Base-by-base conservation (phyloP, 2,797 vertebrate species). In the Thaleichthys pacificus region DNA sequence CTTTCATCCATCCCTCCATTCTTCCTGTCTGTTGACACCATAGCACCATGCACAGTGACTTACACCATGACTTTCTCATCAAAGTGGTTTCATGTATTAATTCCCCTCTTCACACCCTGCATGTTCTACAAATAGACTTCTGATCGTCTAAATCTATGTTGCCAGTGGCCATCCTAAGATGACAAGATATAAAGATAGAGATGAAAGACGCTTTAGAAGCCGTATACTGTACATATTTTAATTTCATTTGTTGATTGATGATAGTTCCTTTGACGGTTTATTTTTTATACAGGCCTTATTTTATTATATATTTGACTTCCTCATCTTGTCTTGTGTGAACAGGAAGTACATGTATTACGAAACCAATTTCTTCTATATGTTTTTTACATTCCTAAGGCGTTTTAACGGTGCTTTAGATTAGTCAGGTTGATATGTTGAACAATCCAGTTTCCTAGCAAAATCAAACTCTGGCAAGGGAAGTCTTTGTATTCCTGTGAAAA, bases 201-300 rank as follows among this genome's bases (percentile, higher is more conserved):
- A 91, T 88, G 86, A 89, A 89, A 90, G 84, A 79, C 73, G 73
- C 77, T 60, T 86, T 83, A 84, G 83, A 89, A 80, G 76, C 70
- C 80, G 83, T 24, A 83, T 86, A 80, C 85, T 82, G 80, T 11
- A 42, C 38, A 84, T 81, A 69, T 83, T 90, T 74, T 83, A 76
- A 88, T 89, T 54, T 75, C 85, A 77, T 88, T 87, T 87, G 82
- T 85, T 82, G 79, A 86, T 26, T 60, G 19, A n/a, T 60, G 57
- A 21, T 60, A 11, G 22, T 58, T 58, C 11, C 19, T n/a, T 58
- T 22, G 61, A 21, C 15, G 12, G 9, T 32, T 32, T 6, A 32
- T 32, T 5, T 32, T 32, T 42, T 42, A 42, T 11, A 42, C 38
- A 11, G 38, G 7, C 38, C 38, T 42, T 42, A 42, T 42, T 42